Percentiles rank a stretch among this genome's conserved stretches.
phyloP scores from a whole-genome alignment of 2,797 vertebrate genomes.

The Catharus ustulatus region DNA sequence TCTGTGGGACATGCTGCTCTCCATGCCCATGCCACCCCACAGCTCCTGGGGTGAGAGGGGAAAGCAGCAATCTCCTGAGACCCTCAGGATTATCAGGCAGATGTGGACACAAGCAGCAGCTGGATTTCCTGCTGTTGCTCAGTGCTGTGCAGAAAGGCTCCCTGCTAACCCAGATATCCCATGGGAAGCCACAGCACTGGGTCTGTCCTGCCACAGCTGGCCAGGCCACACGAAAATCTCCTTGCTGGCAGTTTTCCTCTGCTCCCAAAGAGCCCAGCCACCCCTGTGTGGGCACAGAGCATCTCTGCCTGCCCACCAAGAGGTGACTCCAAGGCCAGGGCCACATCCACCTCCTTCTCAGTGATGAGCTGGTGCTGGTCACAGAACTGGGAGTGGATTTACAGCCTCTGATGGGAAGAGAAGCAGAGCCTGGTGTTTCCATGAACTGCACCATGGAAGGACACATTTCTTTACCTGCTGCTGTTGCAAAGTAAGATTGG shows the following conservation, averaged over 20 bases:
- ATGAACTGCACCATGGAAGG: not conserved
- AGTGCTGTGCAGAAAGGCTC: rapidly evolving
- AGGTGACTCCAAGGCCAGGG: not conserved
- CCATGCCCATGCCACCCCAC: not conserved
- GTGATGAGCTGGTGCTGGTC: not conserved
- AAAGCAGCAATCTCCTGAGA: not conserved
- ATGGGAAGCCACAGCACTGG: rapidly evolving
- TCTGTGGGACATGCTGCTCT: not conserved
- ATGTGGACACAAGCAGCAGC: not conserved
- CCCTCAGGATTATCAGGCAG: not conserved
- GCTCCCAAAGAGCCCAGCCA: not conserved
- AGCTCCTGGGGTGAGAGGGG: not conserved
- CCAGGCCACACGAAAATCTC: not conserved
- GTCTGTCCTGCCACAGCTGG: not conserved
- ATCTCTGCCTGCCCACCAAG: not conserved
- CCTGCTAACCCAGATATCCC: not conserved
- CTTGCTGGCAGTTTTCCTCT: not conserved
- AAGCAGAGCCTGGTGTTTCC: not conserved
- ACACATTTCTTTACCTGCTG: not conserved
- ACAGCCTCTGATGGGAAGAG: not conserved
- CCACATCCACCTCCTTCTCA: not conserved
- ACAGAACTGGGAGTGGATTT: not conserved
- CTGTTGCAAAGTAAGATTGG: not conserved
- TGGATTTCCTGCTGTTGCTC: not conserved
- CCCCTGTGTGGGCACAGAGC: not conserved